Evolutionary conservation across 2,113 vertebrate species (phyloP).

Genomic region (Rhinoptilus africanus): DNA sequence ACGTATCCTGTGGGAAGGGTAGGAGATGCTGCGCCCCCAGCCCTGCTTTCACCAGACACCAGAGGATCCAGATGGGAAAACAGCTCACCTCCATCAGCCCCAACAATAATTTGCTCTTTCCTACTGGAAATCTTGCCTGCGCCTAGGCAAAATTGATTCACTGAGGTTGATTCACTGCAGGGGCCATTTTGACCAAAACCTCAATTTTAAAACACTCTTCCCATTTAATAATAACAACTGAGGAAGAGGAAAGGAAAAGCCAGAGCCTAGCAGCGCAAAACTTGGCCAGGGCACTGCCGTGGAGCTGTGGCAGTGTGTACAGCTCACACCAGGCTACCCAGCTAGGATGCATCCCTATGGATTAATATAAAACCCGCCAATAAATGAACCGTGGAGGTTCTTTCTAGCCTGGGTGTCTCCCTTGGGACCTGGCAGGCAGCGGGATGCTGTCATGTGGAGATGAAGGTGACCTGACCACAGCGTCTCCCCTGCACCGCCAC

Average conservation of each 20-base stretch:
- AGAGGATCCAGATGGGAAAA: background rate
- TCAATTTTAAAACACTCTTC: background rate
- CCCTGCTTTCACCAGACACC: background rate
- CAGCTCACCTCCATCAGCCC: background rate
- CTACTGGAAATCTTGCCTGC: background rate
- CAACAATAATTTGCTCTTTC: background rate
- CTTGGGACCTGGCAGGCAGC: background rate
- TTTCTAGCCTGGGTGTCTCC: background rate
- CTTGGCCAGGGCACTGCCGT: background rate
- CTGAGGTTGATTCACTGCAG: background rate
- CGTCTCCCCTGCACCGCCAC: fast-evolving
- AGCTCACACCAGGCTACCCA: background rate
- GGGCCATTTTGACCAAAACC: background rate
- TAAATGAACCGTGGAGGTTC: fast-evolving
- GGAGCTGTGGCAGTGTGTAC: background rate
- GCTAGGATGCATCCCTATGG: background rate
- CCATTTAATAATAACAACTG: background rate
- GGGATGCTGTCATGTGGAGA: too few relatives aligned
- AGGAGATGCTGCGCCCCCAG: background rate
- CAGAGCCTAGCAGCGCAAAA: background rate
- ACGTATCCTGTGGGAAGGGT: fast-evolving
- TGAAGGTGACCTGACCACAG: background rate
- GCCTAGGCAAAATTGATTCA: too few relatives aligned
- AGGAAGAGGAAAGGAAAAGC: background rate
- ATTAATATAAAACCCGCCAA: background rate